Conservation (phyloP, 2,113 vertebrate species). For the Gavialis gangeticus region DNA sequence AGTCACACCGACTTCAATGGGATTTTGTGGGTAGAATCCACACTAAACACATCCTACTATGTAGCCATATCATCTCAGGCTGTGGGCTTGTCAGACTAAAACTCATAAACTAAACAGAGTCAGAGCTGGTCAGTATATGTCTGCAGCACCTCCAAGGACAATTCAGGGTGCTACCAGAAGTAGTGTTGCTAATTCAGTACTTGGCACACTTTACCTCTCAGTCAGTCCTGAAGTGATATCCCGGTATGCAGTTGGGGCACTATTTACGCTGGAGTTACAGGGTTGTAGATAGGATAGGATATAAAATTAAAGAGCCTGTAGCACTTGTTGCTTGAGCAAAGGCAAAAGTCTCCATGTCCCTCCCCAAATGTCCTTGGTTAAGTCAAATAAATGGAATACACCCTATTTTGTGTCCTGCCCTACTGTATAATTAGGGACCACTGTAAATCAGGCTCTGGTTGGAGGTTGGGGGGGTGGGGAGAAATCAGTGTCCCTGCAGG, state of each 20-base stretch:
- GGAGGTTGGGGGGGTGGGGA: no score
- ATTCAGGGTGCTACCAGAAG: conserved; percentile 71
- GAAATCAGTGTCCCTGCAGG: no score
- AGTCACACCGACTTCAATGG: conserved; percentile 32
- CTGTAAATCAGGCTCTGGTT: no score
- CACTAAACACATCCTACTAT: conserved; percentile 42
- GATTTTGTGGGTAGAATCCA: conserved; percentile 42
- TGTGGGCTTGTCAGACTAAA: conserved; percentile 55
- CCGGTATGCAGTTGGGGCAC: conserved; percentile 65
- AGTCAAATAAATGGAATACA: neutral
- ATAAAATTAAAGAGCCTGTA: conserved; percentile 64
- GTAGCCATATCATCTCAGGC: conserved; percentile 39
- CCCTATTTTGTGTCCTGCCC: neutral
- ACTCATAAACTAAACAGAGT: conserved; percentile 68
- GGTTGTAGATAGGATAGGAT: conserved; percentile 63
- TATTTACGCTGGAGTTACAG: conserved; percentile 70
- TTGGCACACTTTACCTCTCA: conserved; percentile 65
- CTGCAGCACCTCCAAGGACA: conserved; percentile 75
- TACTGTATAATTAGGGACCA: neutral
- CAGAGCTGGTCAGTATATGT: conserved; percentile 66
- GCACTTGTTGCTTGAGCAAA: neutral
- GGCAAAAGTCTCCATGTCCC: conserved; percentile 26
- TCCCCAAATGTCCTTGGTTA: neutral
- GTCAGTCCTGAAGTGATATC: conserved; percentile 71
- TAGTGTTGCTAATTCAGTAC: conserved; percentile 62